These are phyloP conservation scores for Lacanobia wlatinum DNA, from an alignment of 2,888 invertebrate species.

Conservation along the genomic window DNA sequence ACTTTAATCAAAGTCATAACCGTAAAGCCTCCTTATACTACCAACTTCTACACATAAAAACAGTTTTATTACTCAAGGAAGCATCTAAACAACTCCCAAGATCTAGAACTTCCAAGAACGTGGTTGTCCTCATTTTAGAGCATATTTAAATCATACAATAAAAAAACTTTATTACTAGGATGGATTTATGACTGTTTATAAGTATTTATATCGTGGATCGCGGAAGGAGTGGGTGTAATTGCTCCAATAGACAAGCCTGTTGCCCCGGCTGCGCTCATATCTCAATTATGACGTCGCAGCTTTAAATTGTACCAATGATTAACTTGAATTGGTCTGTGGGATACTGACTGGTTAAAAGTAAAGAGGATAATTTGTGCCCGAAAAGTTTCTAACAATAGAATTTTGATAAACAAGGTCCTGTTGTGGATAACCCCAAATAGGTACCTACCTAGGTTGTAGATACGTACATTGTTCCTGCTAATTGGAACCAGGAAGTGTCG, in stretches of 20 bases:
- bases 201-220: constrained; percentile 33
- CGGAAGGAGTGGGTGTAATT: constrained; percentile 70
- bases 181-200: constrained; percentile 51
- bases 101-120: constrained; percentile 25
- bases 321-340: constrained; percentile 57
- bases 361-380: background rate
- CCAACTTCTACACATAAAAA: constrained; percentile 23
- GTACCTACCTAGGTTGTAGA: background rate
- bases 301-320: constrained; percentile 46
- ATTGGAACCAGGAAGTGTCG: constrained; percentile 30
- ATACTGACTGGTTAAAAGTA: constrained; percentile 26
- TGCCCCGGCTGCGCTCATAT: constrained; percentile 21
- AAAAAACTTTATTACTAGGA: constrained; percentile 41
- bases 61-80: constrained; percentile 18
- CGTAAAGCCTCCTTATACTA: constrained; percentile 8
- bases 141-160: constrained; percentile 32
- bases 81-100: background rate
- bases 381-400: background rate
- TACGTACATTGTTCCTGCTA: background rate
- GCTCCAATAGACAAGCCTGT: constrained; percentile 57
- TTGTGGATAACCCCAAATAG: background rate
- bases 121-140: constrained; percentile 26
- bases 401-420: background rate
- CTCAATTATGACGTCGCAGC: constrained; percentile 43
- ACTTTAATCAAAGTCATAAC: constrained; percentile 23